Evolutionary conservation across 1,140 invertebrate genomes (phyloP).

Genomic region (Drosophila leontia): DNA sequence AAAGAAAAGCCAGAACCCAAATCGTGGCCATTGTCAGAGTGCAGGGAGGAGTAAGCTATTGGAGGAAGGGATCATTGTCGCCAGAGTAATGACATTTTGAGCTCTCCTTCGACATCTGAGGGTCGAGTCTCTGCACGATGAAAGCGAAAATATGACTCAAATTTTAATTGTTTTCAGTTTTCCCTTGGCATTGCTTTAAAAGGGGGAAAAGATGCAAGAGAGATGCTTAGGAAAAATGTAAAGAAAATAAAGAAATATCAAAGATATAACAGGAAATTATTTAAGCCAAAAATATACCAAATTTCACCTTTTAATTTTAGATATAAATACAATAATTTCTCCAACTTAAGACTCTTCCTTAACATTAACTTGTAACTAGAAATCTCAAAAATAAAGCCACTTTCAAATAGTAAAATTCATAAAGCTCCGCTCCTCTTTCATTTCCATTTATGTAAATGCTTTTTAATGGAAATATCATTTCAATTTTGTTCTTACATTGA

Average conservation of each 20-base stretch:
- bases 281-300: no score
- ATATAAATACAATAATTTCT: background rate
- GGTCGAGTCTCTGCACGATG: constrained; percentile 1
- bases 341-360: background rate
- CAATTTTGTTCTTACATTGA: constrained; percentile 39
- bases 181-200: background rate
- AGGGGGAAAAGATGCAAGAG: background rate
- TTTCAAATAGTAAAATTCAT: background rate
- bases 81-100: constrained; percentile 67
- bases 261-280: no score
- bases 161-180: constrained; percentile 18
- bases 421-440: background rate
- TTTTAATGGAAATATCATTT: constrained; percentile 52
- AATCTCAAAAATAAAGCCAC: background rate
- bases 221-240: background rate
- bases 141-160: constrained; percentile 36
- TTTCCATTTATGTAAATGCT: constrained; percentile 34
- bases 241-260: background rate
- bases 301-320: background rate
- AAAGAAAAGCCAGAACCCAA: constrained; percentile 42
- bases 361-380: background rate
- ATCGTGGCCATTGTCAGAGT: constrained; percentile 68
- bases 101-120: constrained; percentile 24
- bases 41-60: constrained; percentile 44
- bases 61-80: constrained; percentile 24